Base-by-base conservation (phyloP, 2,797 vertebrate genomes). In the Sparus aurata region DNA sequence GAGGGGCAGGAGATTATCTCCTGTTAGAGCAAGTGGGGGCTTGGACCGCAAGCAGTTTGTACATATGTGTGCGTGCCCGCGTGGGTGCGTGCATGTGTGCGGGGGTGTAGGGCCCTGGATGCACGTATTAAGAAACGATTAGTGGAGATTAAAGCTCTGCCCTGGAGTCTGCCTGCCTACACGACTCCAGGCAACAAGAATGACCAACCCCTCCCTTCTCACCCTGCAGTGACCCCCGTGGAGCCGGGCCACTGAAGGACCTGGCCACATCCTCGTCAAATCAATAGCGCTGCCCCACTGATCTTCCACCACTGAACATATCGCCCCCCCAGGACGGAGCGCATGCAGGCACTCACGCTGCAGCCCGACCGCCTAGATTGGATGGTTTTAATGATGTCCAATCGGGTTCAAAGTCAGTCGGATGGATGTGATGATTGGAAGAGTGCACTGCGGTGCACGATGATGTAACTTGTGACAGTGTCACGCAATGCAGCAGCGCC, bases 81-180 rank as follows among this genome's bases (percentile, higher is more conserved):
- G 64, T 80, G 69, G 41, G 69, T 67, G 68, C 38, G 69, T 64
- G 73, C 30, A 57, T 70, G 85, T 65, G 74, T 84, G 86, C 20
- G 74, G 77, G 83, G 87, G 80, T 85, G 89, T 58, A 78, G 80
- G 75, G 88, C 84, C 73, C 1, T 87, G 91, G 92, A 93, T 92
- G 90, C 85, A 87, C 83, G 92, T 94, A 94, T 95, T 95, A 95
- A 94, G 93, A 96, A 94, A 95, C 91, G 93, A 95, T 96, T 95
- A 96, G 93, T 93, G 85, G 88, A 96, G 95, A 96, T 96, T 96
- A 96, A 96, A 96, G 95, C 93, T 87, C 88, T 91, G 91, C 87
- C 73, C 84, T 52, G 69, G 91, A 94, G 89, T 90, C 86, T 85
- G 91, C 92, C 91, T 87, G 87, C 92, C 91, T 87, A 86, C 90